These are phyloP conservation scores for Autographa gamma DNA, from an alignment of 2,888 invertebrate genomes.

Conservation along the genomic window DNA sequence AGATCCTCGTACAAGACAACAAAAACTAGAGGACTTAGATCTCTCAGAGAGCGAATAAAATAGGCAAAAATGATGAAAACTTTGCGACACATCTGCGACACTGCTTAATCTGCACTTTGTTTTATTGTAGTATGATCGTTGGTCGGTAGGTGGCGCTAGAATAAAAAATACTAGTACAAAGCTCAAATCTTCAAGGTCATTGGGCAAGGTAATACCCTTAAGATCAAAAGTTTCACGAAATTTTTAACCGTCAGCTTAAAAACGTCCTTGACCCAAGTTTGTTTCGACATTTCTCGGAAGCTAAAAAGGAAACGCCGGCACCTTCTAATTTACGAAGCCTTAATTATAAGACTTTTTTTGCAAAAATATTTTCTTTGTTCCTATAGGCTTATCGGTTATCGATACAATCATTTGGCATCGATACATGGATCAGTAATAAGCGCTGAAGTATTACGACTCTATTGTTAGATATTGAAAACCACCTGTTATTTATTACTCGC, in stretches of 20 bases:
- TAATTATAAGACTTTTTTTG: not conserved
- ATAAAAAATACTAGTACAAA: too few species aligned
- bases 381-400: not conserved
- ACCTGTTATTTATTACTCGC: constrained; percentile 5
- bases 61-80: too few species aligned
- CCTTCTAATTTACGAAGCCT: not conserved
- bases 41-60: too few species aligned
- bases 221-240: too few species aligned
- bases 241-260: not conserved
- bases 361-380: not conserved
- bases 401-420: not conserved
- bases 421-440: constrained; percentile 4
- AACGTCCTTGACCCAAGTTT: not conserved
- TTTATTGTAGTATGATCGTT: too few species aligned
- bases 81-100: too few species aligned
- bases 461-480: not conserved
- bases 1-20: too few species aligned
- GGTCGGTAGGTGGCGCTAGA: too few species aligned
- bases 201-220: too few species aligned
- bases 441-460: not conserved
- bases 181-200: too few species aligned
- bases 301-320: not conserved
- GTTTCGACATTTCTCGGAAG: not conserved
- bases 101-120: too few species aligned
- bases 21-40: too few species aligned